phyloP scores from a whole-genome alignment of 2,113 vertebrate genomes.

The Nothoprocta perdicaria region DNA sequence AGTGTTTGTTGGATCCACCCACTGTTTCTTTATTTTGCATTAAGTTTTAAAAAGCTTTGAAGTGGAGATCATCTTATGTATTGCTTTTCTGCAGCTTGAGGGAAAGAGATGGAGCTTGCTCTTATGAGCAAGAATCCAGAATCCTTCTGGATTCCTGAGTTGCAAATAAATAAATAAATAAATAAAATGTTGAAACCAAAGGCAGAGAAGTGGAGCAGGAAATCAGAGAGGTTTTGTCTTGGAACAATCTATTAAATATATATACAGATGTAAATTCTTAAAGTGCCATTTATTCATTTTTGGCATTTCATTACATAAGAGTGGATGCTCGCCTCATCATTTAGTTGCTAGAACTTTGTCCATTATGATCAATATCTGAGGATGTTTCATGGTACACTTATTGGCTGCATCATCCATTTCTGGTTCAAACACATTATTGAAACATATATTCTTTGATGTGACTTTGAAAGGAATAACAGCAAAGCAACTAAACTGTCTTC shows the following conservation, averaged over 20 bases:
- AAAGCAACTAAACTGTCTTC: not conserved
- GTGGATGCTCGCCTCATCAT: not conserved
- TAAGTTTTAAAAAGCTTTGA: not conserved
- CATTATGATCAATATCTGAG: not conserved
- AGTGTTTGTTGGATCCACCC: not conserved
- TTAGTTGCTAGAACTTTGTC: not conserved
- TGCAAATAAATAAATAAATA: not conserved
- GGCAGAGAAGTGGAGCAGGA: not conserved
- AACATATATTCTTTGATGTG: not conserved
- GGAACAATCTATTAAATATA: not conserved
- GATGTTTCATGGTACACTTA: fast-evolving
- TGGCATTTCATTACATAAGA: not conserved
- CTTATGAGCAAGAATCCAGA: not conserved
- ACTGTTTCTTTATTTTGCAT: not conserved
- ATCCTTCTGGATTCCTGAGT: not conserved
- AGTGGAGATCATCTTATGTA: not conserved
- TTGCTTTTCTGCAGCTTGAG: not conserved
- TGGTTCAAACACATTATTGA: not conserved
- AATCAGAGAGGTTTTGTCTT: not conserved
- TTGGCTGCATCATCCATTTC: not conserved
- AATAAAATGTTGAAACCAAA: not conserved
- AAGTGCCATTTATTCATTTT: not conserved
- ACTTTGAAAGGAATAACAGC: not conserved
- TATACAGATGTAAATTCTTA: not conserved
- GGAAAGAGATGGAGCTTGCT: not conserved